Percentiles rank a stretch among this genome's conserved stretches.
Conservation (phyloP, 1,140 invertebrate genomes). For the Drosophila grimshawi region DNA sequence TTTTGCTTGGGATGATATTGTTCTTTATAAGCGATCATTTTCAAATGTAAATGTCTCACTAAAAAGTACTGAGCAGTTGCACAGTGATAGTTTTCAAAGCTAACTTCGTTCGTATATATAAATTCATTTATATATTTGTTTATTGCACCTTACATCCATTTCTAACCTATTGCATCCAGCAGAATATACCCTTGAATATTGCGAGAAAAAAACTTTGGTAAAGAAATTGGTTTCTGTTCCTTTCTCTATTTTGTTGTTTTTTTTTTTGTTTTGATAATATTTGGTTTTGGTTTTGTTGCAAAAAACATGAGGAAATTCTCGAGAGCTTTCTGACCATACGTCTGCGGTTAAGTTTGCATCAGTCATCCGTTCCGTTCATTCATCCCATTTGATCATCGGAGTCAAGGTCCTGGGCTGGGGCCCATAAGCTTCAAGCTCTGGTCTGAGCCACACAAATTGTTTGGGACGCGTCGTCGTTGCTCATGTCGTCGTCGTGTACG, state of each 20-base stretch:
- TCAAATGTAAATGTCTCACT: too few species aligned
- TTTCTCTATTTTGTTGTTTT: constrained; percentile 1
- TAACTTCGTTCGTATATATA: too few species aligned
- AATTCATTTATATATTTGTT: neutral
- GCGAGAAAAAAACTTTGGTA: constrained; percentile 1
- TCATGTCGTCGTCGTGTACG: constrained; percentile 13
- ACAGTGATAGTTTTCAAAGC: too few species aligned
- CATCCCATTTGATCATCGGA: constrained; percentile 51
- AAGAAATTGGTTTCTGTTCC: constrained; percentile 37
- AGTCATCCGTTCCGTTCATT: constrained; percentile 23
- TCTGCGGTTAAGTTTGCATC: constrained; percentile 74
- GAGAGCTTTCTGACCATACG: constrained; percentile 75
- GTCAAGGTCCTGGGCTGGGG: neutral
- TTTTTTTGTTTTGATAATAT: neutral
- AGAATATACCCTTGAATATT: constrained; percentile 24
- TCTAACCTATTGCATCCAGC: neutral
- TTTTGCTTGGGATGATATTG: too few species aligned
- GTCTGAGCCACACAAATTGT: constrained; percentile 63
- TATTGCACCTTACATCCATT: too few species aligned
- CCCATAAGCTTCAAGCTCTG: constrained; percentile 22
- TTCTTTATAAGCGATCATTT: too few species aligned
- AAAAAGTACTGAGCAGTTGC: too few species aligned
- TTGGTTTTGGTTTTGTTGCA: constrained; percentile 33
- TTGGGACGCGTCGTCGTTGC: constrained; percentile 52
- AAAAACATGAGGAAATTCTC: constrained; percentile 79